Base-by-base conservation (phyloP, 2,113 vertebrate genomes). In the Jacana jacana region DNA sequence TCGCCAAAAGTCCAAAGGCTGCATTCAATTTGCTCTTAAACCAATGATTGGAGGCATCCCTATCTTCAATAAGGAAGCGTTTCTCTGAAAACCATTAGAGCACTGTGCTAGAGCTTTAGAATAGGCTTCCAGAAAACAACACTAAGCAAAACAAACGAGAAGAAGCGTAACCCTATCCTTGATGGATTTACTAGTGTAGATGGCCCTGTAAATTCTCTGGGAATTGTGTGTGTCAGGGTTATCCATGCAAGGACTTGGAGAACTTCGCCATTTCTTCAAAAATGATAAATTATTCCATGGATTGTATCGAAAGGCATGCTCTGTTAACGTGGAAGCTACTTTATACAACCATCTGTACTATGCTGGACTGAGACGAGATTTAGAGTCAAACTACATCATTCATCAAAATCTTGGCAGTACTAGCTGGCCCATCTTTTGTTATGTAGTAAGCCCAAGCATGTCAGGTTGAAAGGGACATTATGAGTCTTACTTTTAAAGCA, bases 21-120 rank as follows among this genome's bases (percentile, higher is more conserved):
- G 76, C 85, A 83, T 91, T 95, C 86, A 94, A n/a, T 95, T 91
- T 86, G 79, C 88, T 91, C 91, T 96, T 86, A 81, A 83, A 35
- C 68, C 75, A 85, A 88, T 88, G 88, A 94, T 75, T 85, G 44
- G 48, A 94, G 91, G 79, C 78, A 95, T 54, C 51, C 66, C 78
- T 83, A 78, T 84, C 93, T 88, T 96, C 86, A 78, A 68, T 72
- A 86, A 83, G 61, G 64, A 92, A 93, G 31, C 31, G 42, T 75
- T 88, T 70, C 80, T 81, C 93, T 79, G 65, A 86, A 96, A 91
- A 91, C 44, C 17, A 8, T 69, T 81, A 92, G 25, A 91, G 83
- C 52, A 81, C 65, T 70, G 39, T 1, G 18, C 48, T 52, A 31
- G 40, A 88, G 79, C 71, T 91, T 77, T 54, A 81, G 35, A 88